These are phyloP conservation scores for Crossoptilon crossoptilon DNA, from an alignment of 2,797 vertebrate species.

Conservation along the genomic window DNA sequence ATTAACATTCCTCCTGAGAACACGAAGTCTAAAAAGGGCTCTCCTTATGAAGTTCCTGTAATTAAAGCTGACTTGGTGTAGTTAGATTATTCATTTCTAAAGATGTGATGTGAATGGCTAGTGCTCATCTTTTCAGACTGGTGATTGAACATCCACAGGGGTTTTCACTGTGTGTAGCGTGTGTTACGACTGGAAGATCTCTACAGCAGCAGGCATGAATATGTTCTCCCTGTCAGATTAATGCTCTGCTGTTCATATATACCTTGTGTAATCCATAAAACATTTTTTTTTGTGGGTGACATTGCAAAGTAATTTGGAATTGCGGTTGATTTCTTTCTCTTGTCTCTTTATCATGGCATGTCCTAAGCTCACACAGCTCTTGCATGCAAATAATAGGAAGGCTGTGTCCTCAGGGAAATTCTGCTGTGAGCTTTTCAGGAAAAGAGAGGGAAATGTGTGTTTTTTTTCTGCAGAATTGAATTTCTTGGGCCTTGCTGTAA, in stretches of 20 bases:
- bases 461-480: neutral
- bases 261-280: neutral
- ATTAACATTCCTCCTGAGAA: slow-evolving; percentile 76
- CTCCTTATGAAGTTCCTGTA: slow-evolving; percentile 64
- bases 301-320: neutral
- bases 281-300: fast-evolving
- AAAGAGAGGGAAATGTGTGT: neutral
- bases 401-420: neutral
- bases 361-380: neutral
- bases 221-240: neutral
- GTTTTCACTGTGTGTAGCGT: neutral
- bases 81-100: slow-evolving; percentile 57
- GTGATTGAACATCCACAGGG: slow-evolving; percentile 12
- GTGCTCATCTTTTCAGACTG: slow-evolving; percentile 29
- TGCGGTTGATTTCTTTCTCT: neutral
- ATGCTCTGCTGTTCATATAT: neutral
- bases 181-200: neutral
- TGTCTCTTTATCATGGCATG: neutral
- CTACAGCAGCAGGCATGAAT: neutral
- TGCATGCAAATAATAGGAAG: neutral
- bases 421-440: neutral
- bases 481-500: neutral
- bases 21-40: slow-evolving; percentile 58
- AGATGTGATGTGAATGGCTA: slow-evolving; percentile 65
- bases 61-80: slow-evolving; percentile 65